Evolutionary conservation across 35 echinoderm and acorn worm genomes (phyloP).

Genomic region (Apostichopus parvimensis): DNA sequence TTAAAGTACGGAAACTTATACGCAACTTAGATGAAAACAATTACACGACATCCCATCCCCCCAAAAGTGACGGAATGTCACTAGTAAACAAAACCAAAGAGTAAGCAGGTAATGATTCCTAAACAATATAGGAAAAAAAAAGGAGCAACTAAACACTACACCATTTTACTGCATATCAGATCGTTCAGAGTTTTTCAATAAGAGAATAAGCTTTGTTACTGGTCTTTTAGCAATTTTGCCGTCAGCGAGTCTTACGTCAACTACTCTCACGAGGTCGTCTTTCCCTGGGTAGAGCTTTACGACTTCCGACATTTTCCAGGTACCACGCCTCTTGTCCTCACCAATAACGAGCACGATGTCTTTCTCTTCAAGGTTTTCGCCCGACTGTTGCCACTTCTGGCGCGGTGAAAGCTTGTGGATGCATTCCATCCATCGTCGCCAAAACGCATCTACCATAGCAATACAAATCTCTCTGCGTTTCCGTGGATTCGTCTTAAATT

Average conservation of each 20-base stretch:
- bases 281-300: conserved; percentile 40
- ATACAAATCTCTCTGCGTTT: conserved; percentile 63
- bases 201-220: conserved; percentile 45
- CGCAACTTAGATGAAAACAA: neutral
- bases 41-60: conserved; percentile 55
- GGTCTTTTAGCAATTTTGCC: conserved; percentile 22
- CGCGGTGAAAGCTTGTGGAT: conserved; percentile 46
- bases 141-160: neutral
- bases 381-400: conserved; percentile 22
- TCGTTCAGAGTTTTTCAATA: conserved; percentile 34
- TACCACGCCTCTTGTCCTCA: conserved; percentile 47
- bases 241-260: conserved; percentile 51
- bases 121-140: neutral
- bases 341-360: conserved; percentile 52
- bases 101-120: neutral
- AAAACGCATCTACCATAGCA: conserved; percentile 32
- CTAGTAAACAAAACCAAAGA: neutral
- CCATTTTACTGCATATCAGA: neutral
- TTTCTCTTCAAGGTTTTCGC: conserved; percentile 54
- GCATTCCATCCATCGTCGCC: conserved; percentile 43
- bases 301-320: conserved; percentile 50
- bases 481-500: conserved; percentile 31
- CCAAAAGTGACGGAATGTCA: conserved; percentile 56
- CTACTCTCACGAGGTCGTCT: conserved; percentile 80
- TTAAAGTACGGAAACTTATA: too few relatives aligned